A percentile compares a stretch with the other conserved stretches of the same genome.
These are phyloP conservation scores for Psilanteris sp. DNA, from an alignment of 1,140 invertebrate genomes.

Conservation along the genomic window DNA sequence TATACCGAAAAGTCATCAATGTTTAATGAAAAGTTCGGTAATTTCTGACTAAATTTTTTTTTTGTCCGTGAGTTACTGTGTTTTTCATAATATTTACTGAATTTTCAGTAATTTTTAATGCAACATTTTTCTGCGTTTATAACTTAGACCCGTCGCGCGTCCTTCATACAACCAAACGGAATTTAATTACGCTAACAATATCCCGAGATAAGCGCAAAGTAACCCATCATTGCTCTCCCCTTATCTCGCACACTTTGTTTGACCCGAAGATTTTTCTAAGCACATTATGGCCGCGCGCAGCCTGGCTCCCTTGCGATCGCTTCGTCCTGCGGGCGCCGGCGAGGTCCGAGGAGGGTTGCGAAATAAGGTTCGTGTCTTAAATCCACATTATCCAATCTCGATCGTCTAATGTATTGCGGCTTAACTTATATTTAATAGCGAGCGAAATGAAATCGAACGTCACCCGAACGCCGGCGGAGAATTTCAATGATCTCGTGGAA, in stretches of 20 bases:
- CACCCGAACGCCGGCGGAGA: too few species aligned
- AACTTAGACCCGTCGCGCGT: too few species aligned
- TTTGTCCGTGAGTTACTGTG: too few species aligned
- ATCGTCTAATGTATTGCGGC: constrained; percentile 26
- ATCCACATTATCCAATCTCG: constrained; percentile 36
- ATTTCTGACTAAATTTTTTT: too few species aligned
- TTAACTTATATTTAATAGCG: constrained; percentile 4
- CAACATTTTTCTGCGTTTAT: too few species aligned
- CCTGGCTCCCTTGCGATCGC: constrained; percentile 7
- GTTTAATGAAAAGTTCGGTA: too few species aligned
- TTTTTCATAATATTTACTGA: too few species aligned
- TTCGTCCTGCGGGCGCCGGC: constrained; percentile 2
- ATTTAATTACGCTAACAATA: constrained; percentile 37
- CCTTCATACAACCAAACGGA: too few species aligned
- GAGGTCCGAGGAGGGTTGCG: constrained; percentile 15
- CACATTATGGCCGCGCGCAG: too few species aligned
- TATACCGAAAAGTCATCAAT: too few species aligned
- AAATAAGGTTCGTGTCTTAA: constrained; percentile 16
- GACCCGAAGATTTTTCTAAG: constrained; percentile 40
- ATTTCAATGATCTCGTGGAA: too few species aligned
- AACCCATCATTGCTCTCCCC: constrained; percentile 14
- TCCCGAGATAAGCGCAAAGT: constrained; percentile 19
- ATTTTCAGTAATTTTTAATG: too few species aligned
- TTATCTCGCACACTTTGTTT: constrained; percentile 31
- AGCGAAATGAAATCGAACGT: constrained; percentile 1